phyloP scores from a whole-genome alignment of 2,113 vertebrate genomes.

The Ochotona princeps region DNA sequence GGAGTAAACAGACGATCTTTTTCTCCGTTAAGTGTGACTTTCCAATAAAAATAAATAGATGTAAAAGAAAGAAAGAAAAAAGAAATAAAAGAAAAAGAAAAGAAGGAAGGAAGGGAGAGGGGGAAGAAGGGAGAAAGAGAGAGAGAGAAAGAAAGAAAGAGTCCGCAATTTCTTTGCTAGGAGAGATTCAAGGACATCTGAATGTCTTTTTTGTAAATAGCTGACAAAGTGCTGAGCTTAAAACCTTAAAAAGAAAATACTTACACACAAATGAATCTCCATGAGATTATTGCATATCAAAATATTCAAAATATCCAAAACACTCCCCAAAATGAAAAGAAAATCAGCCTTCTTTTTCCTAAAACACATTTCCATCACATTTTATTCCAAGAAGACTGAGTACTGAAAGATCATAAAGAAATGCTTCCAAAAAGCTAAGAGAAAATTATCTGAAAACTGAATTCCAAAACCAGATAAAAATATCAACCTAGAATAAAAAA shows the following conservation, averaged over 20 bases:
- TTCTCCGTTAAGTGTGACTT: too few relatives aligned
- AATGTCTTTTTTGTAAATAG: constrained; percentile 47
- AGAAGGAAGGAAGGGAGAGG: background rate
- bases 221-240: background rate
- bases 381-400: background rate
- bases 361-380: constrained; percentile 29
- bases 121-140: constrained; percentile 16
- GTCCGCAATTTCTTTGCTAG: constrained; percentile 9
- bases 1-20: too few relatives aligned
- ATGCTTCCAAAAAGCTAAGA: background rate
- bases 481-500: background rate
- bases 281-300: constrained; percentile 25
- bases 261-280: background rate
- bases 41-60: too few relatives aligned
- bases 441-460: background rate
- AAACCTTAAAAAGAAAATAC: constrained; percentile 37
- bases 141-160: background rate
- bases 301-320: constrained; percentile 37
- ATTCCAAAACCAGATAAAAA: constrained; percentile 32
- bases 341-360: background rate
- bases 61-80: too few relatives aligned
- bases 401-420: background rate
- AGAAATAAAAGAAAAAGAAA: too few relatives aligned
- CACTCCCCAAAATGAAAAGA: background rate
- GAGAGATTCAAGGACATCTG: background rate